A percentile compares a stretch with the other conserved stretches of the same genome.
Conservation (phyloP, 2,888 invertebrate species). For the Amiota mariae region DNA sequence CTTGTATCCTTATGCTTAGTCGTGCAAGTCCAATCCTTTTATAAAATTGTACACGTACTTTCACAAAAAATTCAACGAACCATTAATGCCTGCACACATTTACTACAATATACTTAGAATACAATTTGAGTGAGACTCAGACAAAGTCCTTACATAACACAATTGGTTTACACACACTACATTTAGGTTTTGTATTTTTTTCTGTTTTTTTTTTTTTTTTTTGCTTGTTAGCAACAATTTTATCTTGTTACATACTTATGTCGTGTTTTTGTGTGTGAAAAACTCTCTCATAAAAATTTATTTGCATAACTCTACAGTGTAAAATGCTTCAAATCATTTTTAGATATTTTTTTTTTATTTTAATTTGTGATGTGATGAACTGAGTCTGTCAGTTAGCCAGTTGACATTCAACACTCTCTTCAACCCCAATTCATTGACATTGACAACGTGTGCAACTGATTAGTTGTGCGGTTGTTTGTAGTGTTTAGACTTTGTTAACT, state of each 20-base stretch:
- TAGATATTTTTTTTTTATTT: too few relatives aligned
- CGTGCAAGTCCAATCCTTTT: neutral
- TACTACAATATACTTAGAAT: neutral
- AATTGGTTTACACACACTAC: constrained; percentile 16
- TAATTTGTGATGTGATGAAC: too few relatives aligned
- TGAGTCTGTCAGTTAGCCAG: too few relatives aligned
- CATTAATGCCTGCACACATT: neutral
- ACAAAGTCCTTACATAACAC: constrained; percentile 17
- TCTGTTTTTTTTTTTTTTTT: neutral
- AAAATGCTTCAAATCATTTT: too few relatives aligned
- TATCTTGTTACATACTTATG: constrained; percentile 34
- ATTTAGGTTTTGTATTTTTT: neutral
- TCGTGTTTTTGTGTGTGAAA: too few relatives aligned
- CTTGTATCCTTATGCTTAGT: constrained; percentile 3
- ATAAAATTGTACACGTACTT: neutral
- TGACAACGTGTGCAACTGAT: constrained; percentile 4
- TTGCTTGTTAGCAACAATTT: constrained; percentile 35
- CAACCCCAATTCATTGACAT: neutral
- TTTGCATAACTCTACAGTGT: constrained; percentile 4
- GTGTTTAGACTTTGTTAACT: too few relatives aligned
- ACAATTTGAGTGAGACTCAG: neutral
- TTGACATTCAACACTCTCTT: too few relatives aligned
- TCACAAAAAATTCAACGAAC: neutral
- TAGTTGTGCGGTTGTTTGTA: constrained; percentile 12
- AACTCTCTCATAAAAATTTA: neutral